A percentile compares a stretch with the other conserved stretches of the same genome.
phyloP scores from a whole-genome alignment of 2,113 vertebrate species.

The Peucedramus taeniatus region DNA sequence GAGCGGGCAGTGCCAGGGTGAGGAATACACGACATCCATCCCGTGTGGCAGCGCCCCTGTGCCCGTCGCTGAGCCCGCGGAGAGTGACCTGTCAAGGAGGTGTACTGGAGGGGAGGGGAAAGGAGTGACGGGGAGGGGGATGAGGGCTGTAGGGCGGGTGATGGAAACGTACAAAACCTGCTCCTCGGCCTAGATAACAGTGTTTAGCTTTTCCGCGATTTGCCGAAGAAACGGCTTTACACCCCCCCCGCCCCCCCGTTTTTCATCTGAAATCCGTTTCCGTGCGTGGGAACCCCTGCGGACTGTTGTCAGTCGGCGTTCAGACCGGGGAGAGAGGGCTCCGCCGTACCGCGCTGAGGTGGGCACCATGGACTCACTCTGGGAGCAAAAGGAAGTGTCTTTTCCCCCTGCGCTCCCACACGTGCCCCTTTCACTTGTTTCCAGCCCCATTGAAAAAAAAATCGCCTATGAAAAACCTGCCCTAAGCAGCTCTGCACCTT shows the following conservation, averaged over 20 bases:
- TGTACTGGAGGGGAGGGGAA: neutral
- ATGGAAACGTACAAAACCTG: neutral
- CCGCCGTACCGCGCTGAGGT: neutral
- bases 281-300: too few relatives aligned
- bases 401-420: fast-evolving
- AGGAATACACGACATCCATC: neutral
- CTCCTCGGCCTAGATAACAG: neutral
- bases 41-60: neutral
- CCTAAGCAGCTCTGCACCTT: neutral
- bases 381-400: neutral
- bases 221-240: neutral
- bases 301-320: neutral
- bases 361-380: neutral
- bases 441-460: neutral
- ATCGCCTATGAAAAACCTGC: neutral
- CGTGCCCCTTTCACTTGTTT: neutral
- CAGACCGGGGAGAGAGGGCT: neutral
- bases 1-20: neutral
- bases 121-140: neutral
- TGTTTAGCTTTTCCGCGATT: neutral
- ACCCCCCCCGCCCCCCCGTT: too few relatives aligned
- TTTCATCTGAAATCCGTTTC: neutral
- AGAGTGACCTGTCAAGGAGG: neutral
- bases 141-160: neutral
- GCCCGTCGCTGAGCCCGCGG: neutral